Conservation (phyloP, 2,888 invertebrate genomes). For the Drosophila tripunctata region DNA sequence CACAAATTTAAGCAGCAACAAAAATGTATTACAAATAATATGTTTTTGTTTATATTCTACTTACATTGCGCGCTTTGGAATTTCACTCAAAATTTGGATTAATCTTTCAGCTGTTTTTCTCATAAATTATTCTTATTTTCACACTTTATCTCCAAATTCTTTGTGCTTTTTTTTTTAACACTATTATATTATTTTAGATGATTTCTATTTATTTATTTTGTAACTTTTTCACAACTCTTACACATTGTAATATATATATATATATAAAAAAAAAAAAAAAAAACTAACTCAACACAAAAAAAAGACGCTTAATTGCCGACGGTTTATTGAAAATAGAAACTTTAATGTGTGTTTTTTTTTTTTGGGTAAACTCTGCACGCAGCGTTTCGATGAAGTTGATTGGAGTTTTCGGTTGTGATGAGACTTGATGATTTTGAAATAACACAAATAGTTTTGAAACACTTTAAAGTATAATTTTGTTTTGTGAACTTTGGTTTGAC, state of each 20-base stretch:
- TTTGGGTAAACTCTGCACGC: constrained; percentile 34
- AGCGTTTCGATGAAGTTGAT: constrained; percentile 35
- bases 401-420: constrained; percentile 8
- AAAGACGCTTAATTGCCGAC: constrained; percentile 42
- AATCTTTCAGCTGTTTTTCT: constrained; percentile 32
- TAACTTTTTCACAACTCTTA: constrained; percentile 9
- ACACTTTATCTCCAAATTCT: constrained; percentile 22
- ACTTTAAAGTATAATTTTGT: constrained; percentile 26
- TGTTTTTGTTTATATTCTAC: constrained; percentile 13
- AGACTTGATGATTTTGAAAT: constrained; percentile 15
- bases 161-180: neutral
- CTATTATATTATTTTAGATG: neutral
- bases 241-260: constrained; percentile 18
- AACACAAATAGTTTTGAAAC: constrained; percentile 18
- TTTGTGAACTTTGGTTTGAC: constrained; percentile 16
- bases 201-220: neutral
- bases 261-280: constrained; percentile 25
- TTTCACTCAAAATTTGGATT: constrained; percentile 20
- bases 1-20: neutral
- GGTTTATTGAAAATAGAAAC: constrained; percentile 23
- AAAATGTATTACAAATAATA: neutral
- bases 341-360: neutral
- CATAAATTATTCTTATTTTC: neutral
- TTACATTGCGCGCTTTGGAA: constrained; percentile 34
- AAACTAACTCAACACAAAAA: constrained; percentile 34